Conservation (phyloP, 2,888 invertebrate genomes). For the Tipula helvola region DNA sequence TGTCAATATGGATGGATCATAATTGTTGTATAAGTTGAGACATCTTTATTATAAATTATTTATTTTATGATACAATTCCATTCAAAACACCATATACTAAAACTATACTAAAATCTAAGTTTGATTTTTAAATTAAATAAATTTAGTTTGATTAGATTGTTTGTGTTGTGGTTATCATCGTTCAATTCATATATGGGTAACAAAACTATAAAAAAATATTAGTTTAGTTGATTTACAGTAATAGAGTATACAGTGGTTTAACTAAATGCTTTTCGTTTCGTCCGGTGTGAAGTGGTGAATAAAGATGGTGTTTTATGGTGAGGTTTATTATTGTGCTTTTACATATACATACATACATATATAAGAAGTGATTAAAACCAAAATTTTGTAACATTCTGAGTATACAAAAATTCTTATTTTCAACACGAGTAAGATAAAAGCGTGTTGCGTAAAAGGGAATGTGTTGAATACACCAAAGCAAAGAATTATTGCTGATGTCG, state of each 20-base stretch:
- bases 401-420: not conserved
- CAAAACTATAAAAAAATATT: not conserved
- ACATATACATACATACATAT: too few species aligned
- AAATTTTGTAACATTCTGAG: not conserved
- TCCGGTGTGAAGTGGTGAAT: too few species aligned
- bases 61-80: not conserved
- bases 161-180: not conserved
- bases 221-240: not conserved
- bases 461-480: not conserved
- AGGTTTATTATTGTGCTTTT: too few species aligned
- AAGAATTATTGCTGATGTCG: not conserved
- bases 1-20: too few species aligned
- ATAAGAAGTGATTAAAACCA: too few species aligned
- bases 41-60: too few species aligned
- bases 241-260: not conserved
- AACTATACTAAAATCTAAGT: not conserved
- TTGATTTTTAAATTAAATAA: not conserved
- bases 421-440: not conserved
- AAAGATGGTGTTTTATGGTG: too few species aligned
- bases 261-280: not conserved
- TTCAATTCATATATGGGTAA: not conserved
- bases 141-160: not conserved
- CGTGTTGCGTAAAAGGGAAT: not conserved
- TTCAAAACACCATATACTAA: not conserved
- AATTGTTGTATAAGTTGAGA: too few species aligned